These are phyloP conservation scores for Phenganax stokvisi DNA, from an alignment of 92 coral and sea anemone genomes.

Conservation along the genomic window DNA sequence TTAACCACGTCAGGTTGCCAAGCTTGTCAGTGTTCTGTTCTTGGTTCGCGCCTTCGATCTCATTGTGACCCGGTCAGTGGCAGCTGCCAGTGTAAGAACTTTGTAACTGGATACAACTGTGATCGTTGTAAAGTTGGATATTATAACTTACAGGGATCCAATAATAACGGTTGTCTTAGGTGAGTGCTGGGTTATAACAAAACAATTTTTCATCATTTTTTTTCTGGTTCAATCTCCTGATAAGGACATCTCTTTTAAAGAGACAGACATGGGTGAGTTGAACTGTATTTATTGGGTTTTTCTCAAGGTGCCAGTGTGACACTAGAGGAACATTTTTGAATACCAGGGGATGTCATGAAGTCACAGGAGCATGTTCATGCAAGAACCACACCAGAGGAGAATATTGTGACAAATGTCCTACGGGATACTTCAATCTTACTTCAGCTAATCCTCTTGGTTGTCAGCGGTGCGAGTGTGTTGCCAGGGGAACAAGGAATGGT, in stretches of 20 bases:
- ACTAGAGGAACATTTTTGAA: slow-evolving; percentile 71
- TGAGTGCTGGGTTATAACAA: no score
- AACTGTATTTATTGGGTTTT: no score
- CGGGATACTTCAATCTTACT: slow-evolving; percentile 69
- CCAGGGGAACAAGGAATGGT: slow-evolving; percentile 74
- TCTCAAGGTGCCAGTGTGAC: slow-evolving; percentile 62
- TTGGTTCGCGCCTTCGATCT: slow-evolving; percentile 56
- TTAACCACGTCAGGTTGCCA: slow-evolving; percentile 64
- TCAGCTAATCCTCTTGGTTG: slow-evolving; percentile 77
- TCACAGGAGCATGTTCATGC: slow-evolving; percentile 81
- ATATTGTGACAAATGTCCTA: slow-evolving; percentile 66
- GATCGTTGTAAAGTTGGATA: slow-evolving; percentile 74
- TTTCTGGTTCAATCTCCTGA: no score
- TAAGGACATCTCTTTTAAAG: no score
- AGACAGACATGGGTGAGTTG: no score
- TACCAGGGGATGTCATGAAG: slow-evolving; percentile 63
- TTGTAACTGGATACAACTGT: slow-evolving; percentile 67
- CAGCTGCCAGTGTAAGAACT: slow-evolving; percentile 62
- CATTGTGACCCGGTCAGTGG: slow-evolving; percentile 62
- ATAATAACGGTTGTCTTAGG: slow-evolving; percentile 66
- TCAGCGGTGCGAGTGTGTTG: slow-evolving; percentile 66
- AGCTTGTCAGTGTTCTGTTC: slow-evolving; percentile 71
- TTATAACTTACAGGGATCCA: slow-evolving; percentile 55
- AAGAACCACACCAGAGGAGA: slow-evolving; percentile 69
- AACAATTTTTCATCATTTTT: no score